Evolutionary conservation across 2,888 invertebrate genomes (phyloP), one percentile per base, ranked within the genome.

Genomic region (Drosophila infuscata): DNA sequence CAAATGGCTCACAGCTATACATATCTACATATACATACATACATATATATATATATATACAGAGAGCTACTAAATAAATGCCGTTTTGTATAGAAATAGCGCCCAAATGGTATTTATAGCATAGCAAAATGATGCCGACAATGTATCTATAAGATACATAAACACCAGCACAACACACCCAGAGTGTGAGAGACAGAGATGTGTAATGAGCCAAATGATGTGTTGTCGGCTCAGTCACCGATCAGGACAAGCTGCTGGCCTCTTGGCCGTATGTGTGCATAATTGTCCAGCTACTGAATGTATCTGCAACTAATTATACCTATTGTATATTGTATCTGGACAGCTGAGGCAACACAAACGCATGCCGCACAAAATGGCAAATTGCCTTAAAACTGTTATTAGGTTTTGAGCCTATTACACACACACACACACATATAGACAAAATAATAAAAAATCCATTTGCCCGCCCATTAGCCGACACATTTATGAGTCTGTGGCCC

Each of bases 331-430:
- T 36, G 41, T 51, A 30, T n/a, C 36, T 53, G 15, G 12, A 15
- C 62, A 60, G 49, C 61, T 62, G 59, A 36, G 41, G 43, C 72
- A 32, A 43, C 2, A 1, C 32, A 41, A 53, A 25, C 20, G 61
- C 36, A 41, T 46, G 46, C 58, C 33, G 35, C 43, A 49, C 35
- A 12, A 51, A 62, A 67, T 73, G 61, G 63, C 70, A 83, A 82
- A 81, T 83, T 74, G 70, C 66, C 71, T 81, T 86, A 81, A 70
- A 86, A 83, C 78, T 83, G 74, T 81, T 83, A 81, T 86, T 81
- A 65, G 52, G 59, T 83, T 79, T 73, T 67, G 59, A 57, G 66
- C 51, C 76, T 36, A 64, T 68, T 73, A 70, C 15, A 3, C 49
- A 15, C 1, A 33, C 0, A 25, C 5, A 15, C 6, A 25, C 3